Evolutionary conservation across 2,888 invertebrate species (phyloP).

Genomic region (Ichneumoninae sp.): DNA sequence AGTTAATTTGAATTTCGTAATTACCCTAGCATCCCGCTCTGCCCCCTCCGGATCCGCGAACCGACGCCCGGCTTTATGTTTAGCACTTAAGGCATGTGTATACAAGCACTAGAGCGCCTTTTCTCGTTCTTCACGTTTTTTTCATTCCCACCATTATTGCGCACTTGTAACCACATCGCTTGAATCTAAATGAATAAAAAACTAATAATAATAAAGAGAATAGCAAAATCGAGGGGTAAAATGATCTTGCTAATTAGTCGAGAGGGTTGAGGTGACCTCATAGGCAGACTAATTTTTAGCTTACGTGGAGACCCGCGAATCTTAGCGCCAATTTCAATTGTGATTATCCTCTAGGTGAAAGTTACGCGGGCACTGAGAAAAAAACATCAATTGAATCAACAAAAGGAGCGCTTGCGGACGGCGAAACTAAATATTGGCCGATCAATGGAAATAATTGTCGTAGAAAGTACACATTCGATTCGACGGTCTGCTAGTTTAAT

Average conservation of each 20-base stretch:
- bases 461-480: too few species aligned
- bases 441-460: too few species aligned
- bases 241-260: neutral
- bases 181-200: neutral
- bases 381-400: too few species aligned
- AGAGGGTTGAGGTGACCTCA: neutral
- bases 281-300: neutral
- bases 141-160: slow-evolving; percentile 15
- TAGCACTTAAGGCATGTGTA: slow-evolving; percentile 57
- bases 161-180: neutral
- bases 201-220: neutral
- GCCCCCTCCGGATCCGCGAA: slow-evolving; percentile 43
- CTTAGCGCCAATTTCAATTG: neutral
- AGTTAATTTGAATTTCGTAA: slow-evolving; percentile 84
- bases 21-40: slow-evolving; percentile 78
- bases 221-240: slow-evolving; percentile 9
- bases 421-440: too few species aligned
- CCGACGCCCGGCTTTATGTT: slow-evolving; percentile 53
- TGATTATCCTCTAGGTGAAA: too few species aligned
- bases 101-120: slow-evolving; percentile 39
- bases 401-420: too few species aligned
- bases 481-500: too few species aligned
- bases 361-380: too few species aligned
- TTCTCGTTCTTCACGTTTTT: slow-evolving; percentile 39
- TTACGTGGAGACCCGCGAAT: neutral